These are phyloP conservation scores for Periophthalmodon schlosseri DNA, from an alignment of 2,113 vertebrate species.

Conservation along the genomic window DNA sequence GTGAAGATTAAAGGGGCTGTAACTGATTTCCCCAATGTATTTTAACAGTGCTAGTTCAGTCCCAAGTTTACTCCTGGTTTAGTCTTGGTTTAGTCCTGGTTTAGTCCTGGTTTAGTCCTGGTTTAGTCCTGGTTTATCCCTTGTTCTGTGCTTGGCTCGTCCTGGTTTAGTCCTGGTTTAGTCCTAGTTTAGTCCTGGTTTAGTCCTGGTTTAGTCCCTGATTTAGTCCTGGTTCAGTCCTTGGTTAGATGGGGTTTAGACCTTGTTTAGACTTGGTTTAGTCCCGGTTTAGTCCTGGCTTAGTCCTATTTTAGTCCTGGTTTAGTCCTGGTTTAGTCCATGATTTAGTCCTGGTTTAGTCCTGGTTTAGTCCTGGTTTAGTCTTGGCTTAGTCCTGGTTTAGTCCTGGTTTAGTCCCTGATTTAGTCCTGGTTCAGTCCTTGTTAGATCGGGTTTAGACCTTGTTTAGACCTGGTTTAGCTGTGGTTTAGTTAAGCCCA, in stretches of 20 bases:
- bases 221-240: not conserved
- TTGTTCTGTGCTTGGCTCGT: too few relatives aligned
- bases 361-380: conserved; percentile 1
- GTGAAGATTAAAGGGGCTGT: too few relatives aligned
- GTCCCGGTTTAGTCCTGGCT: not conserved
- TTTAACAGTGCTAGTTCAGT: too few relatives aligned
- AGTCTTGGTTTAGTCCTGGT: not conserved
- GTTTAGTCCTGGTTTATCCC: not conserved
- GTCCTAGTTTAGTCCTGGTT: not conserved
- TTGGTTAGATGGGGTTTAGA: too few relatives aligned
- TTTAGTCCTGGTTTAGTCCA: not conserved
- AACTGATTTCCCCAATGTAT: too few relatives aligned
- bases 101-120: not conserved
- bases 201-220: not conserved
- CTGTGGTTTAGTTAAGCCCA: not conserved
- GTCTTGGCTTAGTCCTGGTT: not conserved
- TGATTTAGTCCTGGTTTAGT: not conserved
- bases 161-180: not conserved
- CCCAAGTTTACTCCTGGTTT: not conserved
- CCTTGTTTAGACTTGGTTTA: not conserved
- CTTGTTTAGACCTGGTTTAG: not conserved
- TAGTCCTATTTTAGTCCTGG: not conserved
- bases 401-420: not conserved
- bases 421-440: not conserved
- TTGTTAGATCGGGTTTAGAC: too few relatives aligned